Base-by-base conservation (phyloP, 2,113 vertebrate species). In the Petaurus breviceps region DNA sequence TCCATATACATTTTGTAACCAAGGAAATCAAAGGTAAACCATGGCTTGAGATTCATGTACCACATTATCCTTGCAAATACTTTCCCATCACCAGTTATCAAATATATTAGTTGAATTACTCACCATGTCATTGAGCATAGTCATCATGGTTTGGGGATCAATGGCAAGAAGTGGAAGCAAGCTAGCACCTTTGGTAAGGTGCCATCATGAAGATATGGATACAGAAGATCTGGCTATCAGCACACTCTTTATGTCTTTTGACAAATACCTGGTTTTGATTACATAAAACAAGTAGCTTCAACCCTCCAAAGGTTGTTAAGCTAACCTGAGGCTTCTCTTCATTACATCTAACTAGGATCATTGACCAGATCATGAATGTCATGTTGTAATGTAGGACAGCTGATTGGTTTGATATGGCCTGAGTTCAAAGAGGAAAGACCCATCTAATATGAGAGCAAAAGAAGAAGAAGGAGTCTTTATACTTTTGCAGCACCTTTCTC, bases 31-130 rank as follows among this genome's bases (percentile, higher is more conserved):
- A 96, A 46, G 96, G 53, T 95, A 90, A 50, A 25, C 8, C 46
- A 90, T 90, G 12, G 19, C 95, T 24, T n/a, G 51, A 93, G 24
- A n/a, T 19, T 93, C 43, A 51, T 92, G 90, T 94, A 93, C 8
- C 94, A 57, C 7, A 94, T 57, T 43, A 91, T 89, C 5, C 77
- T n/a, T 90, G 31, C 22, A 95, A 95, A 93, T 28, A 6, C 90
- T 95, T 43, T 95, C 54, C 90, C 94, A 95, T 90, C 14, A 89
- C 19, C 61, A 53, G 91, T 92, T 91, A 47, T 93, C 51, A 47
- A 84, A 93, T 95, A 77, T 22, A 49, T 54, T 93, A 52, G 24
- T 93, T 96, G 49, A 84, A 77, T 90, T 94, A 61, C 53, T 96
- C 10, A 53, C 1, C 6, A 12, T 24, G 84, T 14, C 91, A 55